Conservation (phyloP, 2,888 invertebrate species). For the Epirrita christyi region DNA sequence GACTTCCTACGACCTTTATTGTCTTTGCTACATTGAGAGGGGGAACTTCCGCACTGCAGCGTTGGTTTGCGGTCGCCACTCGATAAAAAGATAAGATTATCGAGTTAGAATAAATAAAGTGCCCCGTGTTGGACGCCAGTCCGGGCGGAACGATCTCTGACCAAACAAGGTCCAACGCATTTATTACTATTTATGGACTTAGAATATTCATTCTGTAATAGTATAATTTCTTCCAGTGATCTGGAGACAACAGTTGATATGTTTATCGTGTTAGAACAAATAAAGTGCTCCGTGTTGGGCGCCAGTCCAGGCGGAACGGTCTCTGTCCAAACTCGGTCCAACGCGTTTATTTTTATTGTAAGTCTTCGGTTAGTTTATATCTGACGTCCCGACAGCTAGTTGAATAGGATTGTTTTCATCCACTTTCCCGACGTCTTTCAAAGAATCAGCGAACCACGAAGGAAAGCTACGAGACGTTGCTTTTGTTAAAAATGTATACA, state of each 20-base stretch:
- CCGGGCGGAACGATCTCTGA: not conserved
- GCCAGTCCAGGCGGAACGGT: slow-evolving; percentile 52
- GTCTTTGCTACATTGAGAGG: too few relatives aligned
- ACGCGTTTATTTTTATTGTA: slow-evolving; percentile 60
- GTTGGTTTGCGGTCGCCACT: too few relatives aligned
- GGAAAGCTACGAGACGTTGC: slow-evolving; percentile 40
- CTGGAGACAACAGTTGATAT: slow-evolving; percentile 9
- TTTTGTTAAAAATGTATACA: slow-evolving; percentile 29
- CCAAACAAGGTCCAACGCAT: too few relatives aligned
- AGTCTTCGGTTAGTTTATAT: slow-evolving; percentile 47
- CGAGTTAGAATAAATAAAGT: not conserved
- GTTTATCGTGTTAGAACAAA: slow-evolving; percentile 33
- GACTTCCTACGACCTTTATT: too few relatives aligned
- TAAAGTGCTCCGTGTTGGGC: slow-evolving; percentile 56
- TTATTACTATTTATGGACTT: not conserved
- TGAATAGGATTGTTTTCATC: slow-evolving; percentile 58
- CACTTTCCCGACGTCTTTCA: slow-evolving; percentile 53
- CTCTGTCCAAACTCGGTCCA: slow-evolving; percentile 45
- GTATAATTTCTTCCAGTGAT: slow-evolving; percentile 5
- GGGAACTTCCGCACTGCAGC: too few relatives aligned
- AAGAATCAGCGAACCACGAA: slow-evolving; percentile 49
- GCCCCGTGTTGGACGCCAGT: slow-evolving; percentile 4
- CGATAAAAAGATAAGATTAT: too few relatives aligned
- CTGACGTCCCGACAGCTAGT: slow-evolving; percentile 45
- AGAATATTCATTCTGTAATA: not conserved